Evolutionary conservation across 2,113 vertebrate species (phyloP).

Genomic region (Aegithalos caudatus): DNA sequence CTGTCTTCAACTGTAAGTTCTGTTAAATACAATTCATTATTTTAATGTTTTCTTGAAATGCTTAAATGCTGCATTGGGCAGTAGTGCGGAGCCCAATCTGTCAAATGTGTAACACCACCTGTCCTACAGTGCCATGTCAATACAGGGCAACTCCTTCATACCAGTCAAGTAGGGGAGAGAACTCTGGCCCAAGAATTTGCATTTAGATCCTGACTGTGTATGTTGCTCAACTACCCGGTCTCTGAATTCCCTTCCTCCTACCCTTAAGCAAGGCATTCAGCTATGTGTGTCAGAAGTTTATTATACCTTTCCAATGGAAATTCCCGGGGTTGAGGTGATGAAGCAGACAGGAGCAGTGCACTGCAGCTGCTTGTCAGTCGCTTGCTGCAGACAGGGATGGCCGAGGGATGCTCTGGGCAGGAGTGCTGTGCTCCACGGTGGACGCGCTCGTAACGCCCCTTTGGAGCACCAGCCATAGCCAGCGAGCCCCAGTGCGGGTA

Average conservation of each 20-base stretch:
- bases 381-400: neutral
- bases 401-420: neutral
- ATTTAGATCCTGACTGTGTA: neutral
- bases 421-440: accelerated
- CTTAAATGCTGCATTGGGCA: neutral
- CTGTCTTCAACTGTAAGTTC: accelerated
- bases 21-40: neutral
- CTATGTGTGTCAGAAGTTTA: neutral
- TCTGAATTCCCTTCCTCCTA: neutral
- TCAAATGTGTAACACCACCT: accelerated
- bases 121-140: accelerated
- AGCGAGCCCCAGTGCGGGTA: accelerated
- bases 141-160: accelerated
- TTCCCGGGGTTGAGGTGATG: neutral
- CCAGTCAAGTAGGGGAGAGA: neutral
- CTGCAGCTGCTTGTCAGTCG: accelerated
- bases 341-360: neutral
- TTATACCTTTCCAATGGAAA: accelerated
- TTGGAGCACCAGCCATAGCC: accelerated
- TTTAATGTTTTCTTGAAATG: neutral
- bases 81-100: neutral
- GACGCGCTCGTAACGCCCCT: accelerated
- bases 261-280: no score
- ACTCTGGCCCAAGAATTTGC: neutral
- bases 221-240: neutral